These are phyloP conservation scores for Ceyx margarethae DNA, from an alignment of 2,113 vertebrate genomes.

Conservation along the genomic window DNA sequence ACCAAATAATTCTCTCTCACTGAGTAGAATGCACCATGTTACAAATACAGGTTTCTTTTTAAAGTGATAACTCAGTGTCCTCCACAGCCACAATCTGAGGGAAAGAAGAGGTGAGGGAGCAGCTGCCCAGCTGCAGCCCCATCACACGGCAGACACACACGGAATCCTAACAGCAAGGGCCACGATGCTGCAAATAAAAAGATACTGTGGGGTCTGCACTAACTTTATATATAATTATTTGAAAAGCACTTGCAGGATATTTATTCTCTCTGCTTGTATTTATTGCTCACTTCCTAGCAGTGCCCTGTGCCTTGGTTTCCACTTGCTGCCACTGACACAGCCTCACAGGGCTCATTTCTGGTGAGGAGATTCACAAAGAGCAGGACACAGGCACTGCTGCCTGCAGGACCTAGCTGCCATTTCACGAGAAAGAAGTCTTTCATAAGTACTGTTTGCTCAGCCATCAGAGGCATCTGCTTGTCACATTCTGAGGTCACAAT, in stretches of 20 bases:
- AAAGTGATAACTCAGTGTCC: neutral
- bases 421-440: conserved; percentile 37
- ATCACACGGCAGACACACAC: neutral
- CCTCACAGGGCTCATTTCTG: neutral
- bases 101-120: neutral
- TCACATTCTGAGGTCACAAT: conserved; percentile 32
- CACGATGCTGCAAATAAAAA: neutral
- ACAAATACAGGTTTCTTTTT: neutral
- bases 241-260: neutral
- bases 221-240: neutral
- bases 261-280: neutral
- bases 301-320: neutral
- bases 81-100: neutral
- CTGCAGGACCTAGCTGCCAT: conserved; percentile 29
- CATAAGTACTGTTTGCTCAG: conserved; percentile 1
- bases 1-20: neutral
- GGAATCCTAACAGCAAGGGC: neutral
- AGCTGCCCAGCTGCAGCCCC: neutral
- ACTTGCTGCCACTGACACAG: neutral
- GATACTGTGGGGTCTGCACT: neutral
- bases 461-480: conserved; percentile 47
- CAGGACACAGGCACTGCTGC: neutral
- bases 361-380: neutral
- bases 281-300: neutral
- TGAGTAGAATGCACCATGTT: neutral